A percentile compares a stretch with the other conserved stretches of the same genome.
Conservation (phyloP, 1,140 invertebrate species). For the Drosophila hydei region DNA sequence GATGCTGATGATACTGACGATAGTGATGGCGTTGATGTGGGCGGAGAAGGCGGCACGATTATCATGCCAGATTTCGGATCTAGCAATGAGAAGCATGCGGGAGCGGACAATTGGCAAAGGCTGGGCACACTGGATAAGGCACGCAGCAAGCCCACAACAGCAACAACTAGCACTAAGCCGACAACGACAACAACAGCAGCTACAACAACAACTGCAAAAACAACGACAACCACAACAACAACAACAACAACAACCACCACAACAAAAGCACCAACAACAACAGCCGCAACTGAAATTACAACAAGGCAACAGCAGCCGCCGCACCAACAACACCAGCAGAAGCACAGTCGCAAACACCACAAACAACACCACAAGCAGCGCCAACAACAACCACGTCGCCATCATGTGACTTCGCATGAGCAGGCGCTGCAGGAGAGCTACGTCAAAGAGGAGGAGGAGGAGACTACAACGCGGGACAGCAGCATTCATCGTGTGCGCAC, state of each 20-base stretch:
- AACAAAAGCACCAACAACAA: conserved; percentile 40
- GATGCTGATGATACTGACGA: conserved; percentile 18
- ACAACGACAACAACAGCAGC: conserved; percentile 25
- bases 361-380: conserved; percentile 45
- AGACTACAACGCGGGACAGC: conserved; percentile 77
- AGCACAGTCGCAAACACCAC: conserved; percentile 56
- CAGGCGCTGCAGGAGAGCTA: conserved; percentile 58
- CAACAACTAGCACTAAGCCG: conserved; percentile 9
- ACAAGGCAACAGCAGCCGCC: conserved; percentile 3
- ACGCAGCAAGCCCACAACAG: conserved; percentile 26
- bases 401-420: conserved; percentile 72
- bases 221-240: conserved; percentile 30
- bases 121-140: conserved; percentile 64
- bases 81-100: conserved; percentile 44
- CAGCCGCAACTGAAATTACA: conserved; percentile 3
- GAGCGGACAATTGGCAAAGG: conserved; percentile 62
- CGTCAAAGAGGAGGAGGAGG: conserved; percentile 50
- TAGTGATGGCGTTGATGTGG: conserved; percentile 9
- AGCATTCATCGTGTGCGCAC: conserved; percentile 81
- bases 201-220: conserved; percentile 35
- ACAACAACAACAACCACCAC: conserved; percentile 21
- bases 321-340: conserved; percentile 36
- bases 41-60: conserved; percentile 38
- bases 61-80: conserved; percentile 51
- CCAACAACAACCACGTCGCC: conserved; percentile 53